Conservation (phyloP, 1,140 invertebrate genomes). For the Zaprionus gabonicus region DNA sequence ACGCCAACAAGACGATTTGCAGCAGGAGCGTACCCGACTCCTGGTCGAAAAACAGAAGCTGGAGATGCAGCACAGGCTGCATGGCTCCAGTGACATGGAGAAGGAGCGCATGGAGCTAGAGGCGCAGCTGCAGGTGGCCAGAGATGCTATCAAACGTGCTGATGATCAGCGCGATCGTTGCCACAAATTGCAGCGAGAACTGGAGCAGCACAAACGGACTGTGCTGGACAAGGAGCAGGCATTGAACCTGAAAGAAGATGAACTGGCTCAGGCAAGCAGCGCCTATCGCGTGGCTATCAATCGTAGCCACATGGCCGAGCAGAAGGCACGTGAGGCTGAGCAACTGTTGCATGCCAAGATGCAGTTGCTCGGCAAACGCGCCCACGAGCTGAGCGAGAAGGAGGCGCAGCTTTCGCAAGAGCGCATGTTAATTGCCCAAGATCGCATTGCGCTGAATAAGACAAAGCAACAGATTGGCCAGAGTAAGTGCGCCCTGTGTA, state of each 20-base stretch:
- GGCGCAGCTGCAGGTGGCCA: slow-evolving; percentile 85
- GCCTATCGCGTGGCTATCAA: slow-evolving; percentile 69
- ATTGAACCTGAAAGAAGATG: slow-evolving; percentile 79
- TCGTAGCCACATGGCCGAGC: slow-evolving; percentile 72
- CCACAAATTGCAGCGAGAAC: slow-evolving; percentile 81
- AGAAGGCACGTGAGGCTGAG: slow-evolving; percentile 77
- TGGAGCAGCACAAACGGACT: slow-evolving; percentile 84
- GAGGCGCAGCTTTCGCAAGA: slow-evolving; percentile 79
- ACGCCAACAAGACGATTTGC: slow-evolving; percentile 79
- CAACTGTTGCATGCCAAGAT: slow-evolving; percentile 73
- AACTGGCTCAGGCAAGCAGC: slow-evolving; percentile 67
- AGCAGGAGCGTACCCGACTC: slow-evolving; percentile 84
- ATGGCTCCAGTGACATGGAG: slow-evolving; percentile 67
- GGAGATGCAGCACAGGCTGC: slow-evolving; percentile 83
- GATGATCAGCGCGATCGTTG: slow-evolving; percentile 84
- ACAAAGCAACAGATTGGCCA: slow-evolving; percentile 63
- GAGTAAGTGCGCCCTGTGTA: slow-evolving; percentile 74
- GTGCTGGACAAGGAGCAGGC: slow-evolving; percentile 83
- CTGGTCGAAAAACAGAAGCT: slow-evolving; percentile 84
- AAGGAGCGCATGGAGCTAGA: slow-evolving; percentile 85
- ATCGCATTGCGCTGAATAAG: slow-evolving; percentile 73
- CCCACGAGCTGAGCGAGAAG: slow-evolving; percentile 66
- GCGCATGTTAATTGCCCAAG: slow-evolving; percentile 69
- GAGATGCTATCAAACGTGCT: slow-evolving; percentile 84
- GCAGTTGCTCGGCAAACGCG: slow-evolving; percentile 64